Evolutionary conservation across 2,888 invertebrate species (phyloP), one percentile per base, ranked within the genome.

Genomic region (Agriopis leucophaearia): DNA sequence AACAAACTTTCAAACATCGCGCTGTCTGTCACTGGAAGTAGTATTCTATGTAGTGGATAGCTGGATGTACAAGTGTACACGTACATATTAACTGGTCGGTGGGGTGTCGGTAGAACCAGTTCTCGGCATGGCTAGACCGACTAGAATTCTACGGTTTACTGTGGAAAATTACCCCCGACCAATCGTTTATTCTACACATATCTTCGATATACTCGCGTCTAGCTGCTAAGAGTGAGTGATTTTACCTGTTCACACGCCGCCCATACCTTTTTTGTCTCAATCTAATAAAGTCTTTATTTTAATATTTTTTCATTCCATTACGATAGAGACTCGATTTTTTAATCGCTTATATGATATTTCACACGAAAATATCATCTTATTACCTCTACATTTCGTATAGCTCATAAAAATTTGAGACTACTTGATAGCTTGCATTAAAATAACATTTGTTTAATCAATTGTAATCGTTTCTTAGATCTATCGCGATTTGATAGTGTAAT

Each of bases 11-110:
- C 78, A 76, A 83, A 83, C 80, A 81, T 75, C 78, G 75, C 80
- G 71, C 74, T 64, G 81, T 81, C 83, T 83, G 81, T 80, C 76
- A 74, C 71, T 78, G 63, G 69, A 72, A 86, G 83, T 85, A 79
- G 83, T 81, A 87, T 86, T 84, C 85, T 83, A 76, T 85, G 85
- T 88, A 78, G 76, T 79, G 73, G 75, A 78, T 78, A 77, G 74
- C 72, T 78, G 70, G 72, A 74, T 76, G 66, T 64, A 47, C 10
- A 9, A 27, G 38, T 45, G 7, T 58, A 36, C 65, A 52, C 61
- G 69, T 65, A 74, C 72, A 62, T 74, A 77, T 78, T 78, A 77
- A 76, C 77, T 73, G 71, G 70, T 72, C 69, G 62, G 65, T 64
- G 70, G 64, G 69, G 71, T 76, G 73, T 75, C 71, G 66, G 68